Percentiles rank a stretch among this genome's conserved stretches.
These are phyloP conservation scores for Poecilobothrus nobilitatus DNA, from an alignment of 2,888 invertebrate genomes.

Conservation along the genomic window DNA sequence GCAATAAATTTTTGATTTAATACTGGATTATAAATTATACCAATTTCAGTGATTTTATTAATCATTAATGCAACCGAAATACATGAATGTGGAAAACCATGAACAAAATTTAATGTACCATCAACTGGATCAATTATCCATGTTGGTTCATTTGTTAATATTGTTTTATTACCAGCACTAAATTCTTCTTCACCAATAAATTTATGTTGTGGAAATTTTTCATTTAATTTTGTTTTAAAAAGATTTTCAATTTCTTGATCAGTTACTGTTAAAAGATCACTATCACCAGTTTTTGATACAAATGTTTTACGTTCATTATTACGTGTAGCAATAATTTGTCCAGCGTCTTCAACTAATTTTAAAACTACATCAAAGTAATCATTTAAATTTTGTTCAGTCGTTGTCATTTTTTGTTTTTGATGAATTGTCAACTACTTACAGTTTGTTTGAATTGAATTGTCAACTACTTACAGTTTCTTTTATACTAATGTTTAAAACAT, in stretches of 20 bases:
- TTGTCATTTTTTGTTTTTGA: background rate
- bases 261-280: constrained; percentile 93
- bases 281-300: constrained; percentile 68
- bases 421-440: no score
- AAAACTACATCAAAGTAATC: constrained; percentile 57
- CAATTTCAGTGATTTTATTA: constrained; percentile 61
- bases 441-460: no score
- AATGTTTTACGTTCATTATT: constrained; percentile 54
- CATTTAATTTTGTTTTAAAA: constrained; percentile 62
- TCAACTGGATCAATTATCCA: constrained; percentile 99
- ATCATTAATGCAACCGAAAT: constrained; percentile 80
- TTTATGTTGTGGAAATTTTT: constrained; percentile 68
- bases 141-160: constrained; percentile 81
- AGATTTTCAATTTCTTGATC: constrained; percentile 87
- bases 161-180: constrained; percentile 52
- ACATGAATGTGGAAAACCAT: constrained; percentile 80
- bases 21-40: constrained; percentile 87
- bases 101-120: constrained; percentile 97
- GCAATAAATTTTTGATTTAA: constrained; percentile 83
- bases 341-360: constrained; percentile 58
- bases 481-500: no score
- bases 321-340: constrained; percentile 55
- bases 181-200: constrained; percentile 95
- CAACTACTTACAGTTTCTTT: no score
- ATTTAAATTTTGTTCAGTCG: constrained; percentile 42